Evolutionary conservation across 2,888 invertebrate species (phyloP).

Genomic region (Limnephilus lunatus): DNA sequence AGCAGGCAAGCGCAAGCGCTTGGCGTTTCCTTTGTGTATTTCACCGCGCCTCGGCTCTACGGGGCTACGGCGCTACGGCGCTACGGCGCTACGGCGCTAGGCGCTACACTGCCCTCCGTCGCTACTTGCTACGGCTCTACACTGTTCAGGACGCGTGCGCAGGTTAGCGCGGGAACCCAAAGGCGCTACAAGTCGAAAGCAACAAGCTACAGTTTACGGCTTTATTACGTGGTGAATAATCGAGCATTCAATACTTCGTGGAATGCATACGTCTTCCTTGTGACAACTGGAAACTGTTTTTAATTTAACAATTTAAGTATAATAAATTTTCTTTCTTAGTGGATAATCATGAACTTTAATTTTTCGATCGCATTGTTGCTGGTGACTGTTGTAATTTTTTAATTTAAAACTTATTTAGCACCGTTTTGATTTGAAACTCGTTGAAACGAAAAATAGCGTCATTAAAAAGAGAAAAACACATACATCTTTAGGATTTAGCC

Average conservation of each 20-base stretch:
- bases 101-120: background rate
- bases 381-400: too few species aligned
- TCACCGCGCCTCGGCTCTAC: background rate
- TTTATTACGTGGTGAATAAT: background rate
- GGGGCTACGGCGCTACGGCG: background rate
- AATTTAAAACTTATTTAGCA: too few species aligned
- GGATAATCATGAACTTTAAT: too few species aligned
- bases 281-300: background rate
- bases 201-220: conserved; percentile 23
- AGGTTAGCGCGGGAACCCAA: conserved; percentile 21
- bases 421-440: too few species aligned
- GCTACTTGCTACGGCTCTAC: background rate
- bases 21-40: conserved; percentile 36
- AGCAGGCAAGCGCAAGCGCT: conserved; percentile 20
- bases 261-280: background rate
- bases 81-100: too few species aligned
- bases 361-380: too few species aligned
- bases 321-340: too few species aligned
- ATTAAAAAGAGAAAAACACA: too few species aligned
- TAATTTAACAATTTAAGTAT: too few species aligned
- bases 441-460: too few species aligned
- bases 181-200: conserved; percentile 46
- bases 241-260: background rate
- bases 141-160: background rate
- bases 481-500: too few species aligned